Conservation (phyloP, 2,888 invertebrate species). For the Unio pictorum region DNA sequence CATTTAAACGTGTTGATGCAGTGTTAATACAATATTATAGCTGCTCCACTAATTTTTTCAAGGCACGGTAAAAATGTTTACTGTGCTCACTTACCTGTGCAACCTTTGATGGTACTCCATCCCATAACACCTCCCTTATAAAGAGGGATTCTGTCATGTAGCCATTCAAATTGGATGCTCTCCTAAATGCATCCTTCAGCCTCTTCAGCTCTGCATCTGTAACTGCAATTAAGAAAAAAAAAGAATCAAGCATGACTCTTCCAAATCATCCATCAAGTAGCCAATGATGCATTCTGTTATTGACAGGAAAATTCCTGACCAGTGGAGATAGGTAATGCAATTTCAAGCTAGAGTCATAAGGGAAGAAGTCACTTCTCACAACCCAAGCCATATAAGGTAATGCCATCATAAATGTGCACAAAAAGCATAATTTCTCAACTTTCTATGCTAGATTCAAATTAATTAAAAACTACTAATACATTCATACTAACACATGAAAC, state of each 20-base stretch:
- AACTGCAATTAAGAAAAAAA: slow-evolving; percentile 75
- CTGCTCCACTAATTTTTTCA: too few species aligned
- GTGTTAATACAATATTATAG: too few species aligned
- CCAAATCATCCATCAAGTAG: background rate
- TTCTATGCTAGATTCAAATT: too few species aligned
- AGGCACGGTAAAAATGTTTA: too few species aligned
- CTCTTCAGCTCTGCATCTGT: slow-evolving; percentile 87
- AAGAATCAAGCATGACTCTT: background rate
- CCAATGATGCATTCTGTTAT: background rate
- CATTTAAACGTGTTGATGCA: too few species aligned
- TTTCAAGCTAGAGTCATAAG: too few species aligned
- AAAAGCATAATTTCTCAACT: too few species aligned
- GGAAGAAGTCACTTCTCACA: too few species aligned
- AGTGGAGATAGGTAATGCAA: background rate
- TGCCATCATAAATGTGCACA: too few species aligned
- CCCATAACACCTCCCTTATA: slow-evolving; percentile 88
- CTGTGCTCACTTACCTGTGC: slow-evolving; percentile 77
- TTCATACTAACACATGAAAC: too few species aligned
- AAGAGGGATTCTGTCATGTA: slow-evolving; percentile 81
- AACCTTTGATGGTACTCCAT: slow-evolving; percentile 86
- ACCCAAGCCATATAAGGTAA: too few species aligned
- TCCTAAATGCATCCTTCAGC: slow-evolving; percentile 89
- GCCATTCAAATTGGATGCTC: slow-evolving; percentile 82
- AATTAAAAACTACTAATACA: too few species aligned
- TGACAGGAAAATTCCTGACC: background rate